Evolutionary conservation across 2,888 invertebrate genomes (phyloP).

Genomic region (Lasioglossum morio): DNA sequence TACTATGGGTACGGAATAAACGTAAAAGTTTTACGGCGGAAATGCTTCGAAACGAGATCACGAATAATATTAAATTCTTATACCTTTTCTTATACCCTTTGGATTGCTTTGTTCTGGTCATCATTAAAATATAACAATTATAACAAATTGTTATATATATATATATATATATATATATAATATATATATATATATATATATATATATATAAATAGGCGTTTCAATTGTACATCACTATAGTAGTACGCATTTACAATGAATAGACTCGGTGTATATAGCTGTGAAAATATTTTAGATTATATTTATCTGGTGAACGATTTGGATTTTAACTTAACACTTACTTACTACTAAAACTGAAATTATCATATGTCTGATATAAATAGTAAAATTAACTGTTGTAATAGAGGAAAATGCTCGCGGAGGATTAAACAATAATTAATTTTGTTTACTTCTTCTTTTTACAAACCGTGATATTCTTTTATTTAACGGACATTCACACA

Average conservation of each 20-base stretch:
- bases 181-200: too few relatives aligned
- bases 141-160: too few relatives aligned
- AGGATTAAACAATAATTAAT: too few relatives aligned
- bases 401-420: too few relatives aligned
- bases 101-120: background rate
- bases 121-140: too few relatives aligned
- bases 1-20: conserved; percentile 61
- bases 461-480: too few relatives aligned
- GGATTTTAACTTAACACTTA: background rate
- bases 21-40: background rate
- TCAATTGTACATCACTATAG: background rate
- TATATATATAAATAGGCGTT: background rate
- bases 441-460: too few relatives aligned
- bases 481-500: too few relatives aligned
- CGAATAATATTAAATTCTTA: background rate
- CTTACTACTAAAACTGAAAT: background rate
- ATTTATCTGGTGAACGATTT: background rate
- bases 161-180: too few relatives aligned
- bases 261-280: background rate
- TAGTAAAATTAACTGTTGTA: background rate
- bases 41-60: background rate
- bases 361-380: background rate
- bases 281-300: background rate
- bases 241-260: background rate
- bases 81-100: background rate